Percentiles rank a stretch among this genome's conserved stretches.
Evolutionary conservation across 2,113 vertebrate genomes (phyloP).

Genomic region (Sturnus vulgaris): DNA sequence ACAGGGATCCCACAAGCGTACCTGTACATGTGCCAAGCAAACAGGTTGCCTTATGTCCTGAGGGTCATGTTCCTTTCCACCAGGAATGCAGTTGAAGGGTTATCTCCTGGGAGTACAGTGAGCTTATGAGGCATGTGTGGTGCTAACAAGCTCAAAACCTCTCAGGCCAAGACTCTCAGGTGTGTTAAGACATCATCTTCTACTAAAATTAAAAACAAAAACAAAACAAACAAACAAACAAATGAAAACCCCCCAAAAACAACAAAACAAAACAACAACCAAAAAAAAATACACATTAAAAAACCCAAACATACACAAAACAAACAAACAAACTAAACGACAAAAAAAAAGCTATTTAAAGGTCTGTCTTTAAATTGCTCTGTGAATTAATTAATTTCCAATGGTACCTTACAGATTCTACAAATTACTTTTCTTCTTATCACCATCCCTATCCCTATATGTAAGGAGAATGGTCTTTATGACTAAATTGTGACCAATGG

Average conservation of each 20-base stretch:
- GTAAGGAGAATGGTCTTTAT: not conserved
- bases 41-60: no score
- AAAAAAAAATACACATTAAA: not conserved
- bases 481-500: not conserved
- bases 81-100: not conserved
- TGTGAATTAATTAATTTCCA: not conserved
- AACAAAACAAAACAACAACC: no score
- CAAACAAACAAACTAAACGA: not conserved
- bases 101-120: not conserved
- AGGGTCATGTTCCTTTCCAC: rapidly evolving
- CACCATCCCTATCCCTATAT: not conserved
- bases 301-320: no score
- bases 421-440: not conserved
- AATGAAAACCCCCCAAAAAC: not conserved
- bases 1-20: not conserved
- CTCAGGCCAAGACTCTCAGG: not conserved
- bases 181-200: not conserved
- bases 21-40: rapidly evolving
- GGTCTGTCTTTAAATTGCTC: not conserved
- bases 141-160: not conserved
- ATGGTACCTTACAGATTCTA: rapidly evolving
- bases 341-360: not conserved
- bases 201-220: not conserved
- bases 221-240: not conserved
- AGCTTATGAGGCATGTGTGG: rapidly evolving